Percentiles rank a stretch among this genome's conserved stretches.
Conservation (phyloP, 2,888 invertebrate genomes). For the Timema cristinae region DNA sequence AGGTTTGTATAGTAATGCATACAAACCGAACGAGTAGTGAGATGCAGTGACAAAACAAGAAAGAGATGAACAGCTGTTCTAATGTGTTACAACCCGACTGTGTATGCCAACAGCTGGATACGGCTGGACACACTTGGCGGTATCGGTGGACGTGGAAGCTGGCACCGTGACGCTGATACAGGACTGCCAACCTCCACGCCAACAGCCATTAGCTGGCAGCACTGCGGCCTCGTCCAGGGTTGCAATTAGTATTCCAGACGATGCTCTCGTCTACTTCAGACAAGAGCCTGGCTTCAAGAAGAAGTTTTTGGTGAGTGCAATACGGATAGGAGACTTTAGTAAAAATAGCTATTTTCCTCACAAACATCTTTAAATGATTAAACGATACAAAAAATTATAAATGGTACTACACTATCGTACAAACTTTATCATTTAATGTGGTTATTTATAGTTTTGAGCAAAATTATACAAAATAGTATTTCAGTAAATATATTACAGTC, state of each 20-base stretch:
- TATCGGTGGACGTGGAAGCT: conserved; percentile 43
- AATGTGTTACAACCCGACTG: conserved; percentile 11
- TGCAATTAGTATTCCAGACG: conserved; percentile 42
- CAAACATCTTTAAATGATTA: too few species aligned
- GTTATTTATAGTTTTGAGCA: too few species aligned
- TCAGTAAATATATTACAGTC: too few species aligned
- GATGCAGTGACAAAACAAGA: not conserved
- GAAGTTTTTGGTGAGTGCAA: conserved; percentile 44
- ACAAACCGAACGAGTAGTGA: not conserved
- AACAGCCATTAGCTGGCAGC: conserved; percentile 41
- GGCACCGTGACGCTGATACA: conserved; percentile 44
- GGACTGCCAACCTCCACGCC: conserved; percentile 45
- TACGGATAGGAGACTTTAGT: not conserved
- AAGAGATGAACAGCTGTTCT: not conserved
- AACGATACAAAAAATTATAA: too few species aligned
- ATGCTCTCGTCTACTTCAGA: conserved; percentile 47
- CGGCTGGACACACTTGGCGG: conserved; percentile 45
- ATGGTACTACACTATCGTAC: too few species aligned
- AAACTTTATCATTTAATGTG: too few species aligned
- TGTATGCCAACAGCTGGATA: not conserved
- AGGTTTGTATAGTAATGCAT: not conserved
- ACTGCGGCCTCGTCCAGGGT: conserved; percentile 30
- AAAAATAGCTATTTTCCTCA: not conserved
- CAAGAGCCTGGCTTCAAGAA: conserved; percentile 49
- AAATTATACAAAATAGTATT: too few species aligned